Conservation (phyloP, 2,113 vertebrate species). For the Chelonoidis abingdonii region DNA sequence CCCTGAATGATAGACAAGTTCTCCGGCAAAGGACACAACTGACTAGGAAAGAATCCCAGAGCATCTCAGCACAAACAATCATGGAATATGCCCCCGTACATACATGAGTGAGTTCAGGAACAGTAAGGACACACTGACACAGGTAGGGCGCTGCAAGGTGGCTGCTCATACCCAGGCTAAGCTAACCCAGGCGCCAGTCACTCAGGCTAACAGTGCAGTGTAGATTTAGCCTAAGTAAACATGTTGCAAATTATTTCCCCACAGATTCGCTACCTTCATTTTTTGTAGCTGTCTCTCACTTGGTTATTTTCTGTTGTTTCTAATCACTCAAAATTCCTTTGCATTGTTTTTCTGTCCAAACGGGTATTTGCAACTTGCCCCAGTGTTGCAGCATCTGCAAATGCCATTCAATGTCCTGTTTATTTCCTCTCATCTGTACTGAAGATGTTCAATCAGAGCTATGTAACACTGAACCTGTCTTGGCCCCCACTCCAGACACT, state of each 20-base stretch:
- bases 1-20: background rate
- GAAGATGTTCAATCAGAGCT: background rate
- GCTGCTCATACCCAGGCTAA: background rate
- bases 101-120: background rate
- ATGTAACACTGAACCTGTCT: background rate
- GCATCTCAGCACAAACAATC: background rate
- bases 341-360: background rate
- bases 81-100: background rate
- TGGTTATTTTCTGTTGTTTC: background rate
- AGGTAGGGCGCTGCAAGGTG: background rate
- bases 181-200: background rate
- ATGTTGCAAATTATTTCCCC: background rate
- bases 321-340: background rate
- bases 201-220: background rate
- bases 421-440: background rate
- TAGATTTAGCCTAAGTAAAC: background rate
- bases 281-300: background rate
- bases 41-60: background rate
- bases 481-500: background rate
- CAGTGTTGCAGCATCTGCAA: background rate
- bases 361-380: background rate
- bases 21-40: background rate
- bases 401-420: background rate
- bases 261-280: background rate
- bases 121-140: background rate